Conservation (phyloP, 2,797 vertebrate species). For the Petrocephalus schoutedeni region DNA sequence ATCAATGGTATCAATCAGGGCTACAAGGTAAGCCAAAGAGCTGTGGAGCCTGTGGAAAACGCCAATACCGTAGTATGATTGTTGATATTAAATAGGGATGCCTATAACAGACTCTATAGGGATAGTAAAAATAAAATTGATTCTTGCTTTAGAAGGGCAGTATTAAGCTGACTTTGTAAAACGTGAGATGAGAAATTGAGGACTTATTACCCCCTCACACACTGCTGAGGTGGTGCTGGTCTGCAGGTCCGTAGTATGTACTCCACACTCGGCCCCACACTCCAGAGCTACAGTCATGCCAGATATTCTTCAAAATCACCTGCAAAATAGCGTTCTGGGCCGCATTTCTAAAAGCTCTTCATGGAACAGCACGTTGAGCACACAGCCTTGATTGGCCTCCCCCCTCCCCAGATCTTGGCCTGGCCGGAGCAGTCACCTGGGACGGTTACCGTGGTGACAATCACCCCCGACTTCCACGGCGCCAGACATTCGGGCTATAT, state of each 20-base stretch:
- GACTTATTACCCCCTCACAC: background rate
- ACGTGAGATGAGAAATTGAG: background rate
- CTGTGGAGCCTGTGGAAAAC: background rate
- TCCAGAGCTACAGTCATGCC: too few relatives aligned
- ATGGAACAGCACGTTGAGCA: background rate
- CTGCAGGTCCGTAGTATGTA: background rate
- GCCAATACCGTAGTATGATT: background rate
- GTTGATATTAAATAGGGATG: background rate
- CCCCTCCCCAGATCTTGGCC: constrained; percentile 66
- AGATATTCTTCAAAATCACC: background rate
- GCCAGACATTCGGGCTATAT: constrained; percentile 77
- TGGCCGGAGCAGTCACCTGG: constrained; percentile 76
- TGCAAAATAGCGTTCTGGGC: background rate
- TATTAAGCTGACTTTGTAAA: background rate
- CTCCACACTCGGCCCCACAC: background rate
- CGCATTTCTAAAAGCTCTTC: background rate
- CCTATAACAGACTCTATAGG: background rate
- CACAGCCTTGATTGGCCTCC: background rate
- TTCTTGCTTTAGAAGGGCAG: background rate
- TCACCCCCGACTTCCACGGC: constrained; percentile 86
- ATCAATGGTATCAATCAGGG: constrained; percentile 96
- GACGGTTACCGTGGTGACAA: constrained; percentile 66
- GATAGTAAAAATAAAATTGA: background rate
- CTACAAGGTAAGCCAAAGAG: constrained; percentile 74
- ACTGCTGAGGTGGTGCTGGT: too few relatives aligned